Percentiles rank a stretch among this genome's conserved stretches.
These are phyloP conservation scores for Erythrocercus mccallii DNA, from an alignment of 2,113 vertebrate species.

Conservation along the genomic window DNA sequence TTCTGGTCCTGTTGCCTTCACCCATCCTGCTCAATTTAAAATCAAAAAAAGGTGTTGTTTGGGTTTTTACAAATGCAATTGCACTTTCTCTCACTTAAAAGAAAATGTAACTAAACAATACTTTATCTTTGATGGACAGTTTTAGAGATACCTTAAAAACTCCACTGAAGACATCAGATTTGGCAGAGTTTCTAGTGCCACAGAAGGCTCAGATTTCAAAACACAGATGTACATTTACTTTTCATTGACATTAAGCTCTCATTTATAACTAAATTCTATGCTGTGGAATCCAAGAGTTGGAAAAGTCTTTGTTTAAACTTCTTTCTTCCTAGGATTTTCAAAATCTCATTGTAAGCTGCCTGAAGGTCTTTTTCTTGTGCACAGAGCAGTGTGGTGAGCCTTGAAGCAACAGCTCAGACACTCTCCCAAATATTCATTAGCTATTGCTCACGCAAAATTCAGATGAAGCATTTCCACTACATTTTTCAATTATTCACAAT, in stretches of 20 bases:
- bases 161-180: neutral
- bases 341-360: neutral
- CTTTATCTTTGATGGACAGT: neutral
- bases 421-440: neutral
- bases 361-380: neutral
- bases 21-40: neutral
- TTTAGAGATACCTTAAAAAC: neutral
- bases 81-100: neutral
- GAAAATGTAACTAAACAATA: neutral
- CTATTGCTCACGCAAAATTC: neutral
- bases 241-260: neutral
- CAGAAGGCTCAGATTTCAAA: neutral
- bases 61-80: neutral
- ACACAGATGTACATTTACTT: neutral
- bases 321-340: neutral
- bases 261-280: neutral
- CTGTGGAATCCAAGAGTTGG: neutral
- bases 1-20: neutral
- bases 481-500: constrained; percentile 9
- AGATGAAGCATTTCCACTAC: constrained; percentile 2
- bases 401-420: neutral
- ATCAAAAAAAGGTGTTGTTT: neutral
- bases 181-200: neutral
- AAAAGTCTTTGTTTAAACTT: neutral
- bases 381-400: neutral